Conservation (phyloP, 2,888 invertebrate genomes). For the Drosophila sordidula region DNA sequence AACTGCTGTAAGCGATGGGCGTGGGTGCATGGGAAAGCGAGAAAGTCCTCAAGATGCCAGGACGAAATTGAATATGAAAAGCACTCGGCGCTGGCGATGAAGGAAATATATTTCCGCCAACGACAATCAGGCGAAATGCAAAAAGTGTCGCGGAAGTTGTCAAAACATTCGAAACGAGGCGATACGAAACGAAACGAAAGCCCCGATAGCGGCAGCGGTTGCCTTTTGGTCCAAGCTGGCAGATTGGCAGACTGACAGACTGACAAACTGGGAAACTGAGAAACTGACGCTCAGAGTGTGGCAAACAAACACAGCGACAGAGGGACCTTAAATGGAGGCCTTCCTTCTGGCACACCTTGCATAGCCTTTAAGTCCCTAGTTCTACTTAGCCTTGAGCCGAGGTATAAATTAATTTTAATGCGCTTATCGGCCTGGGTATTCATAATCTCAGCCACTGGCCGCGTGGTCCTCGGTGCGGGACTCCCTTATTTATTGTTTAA, state of each 20-base stretch:
- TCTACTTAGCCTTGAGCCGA: constrained; percentile 22
- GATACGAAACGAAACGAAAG: constrained; percentile 49
- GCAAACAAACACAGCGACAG: too few relatives aligned
- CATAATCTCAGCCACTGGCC: constrained; percentile 51
- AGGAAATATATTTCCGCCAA: constrained; percentile 72
- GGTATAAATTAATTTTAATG: constrained; percentile 62
- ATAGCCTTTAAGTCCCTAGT: constrained; percentile 21
- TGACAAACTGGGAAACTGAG: too few relatives aligned
- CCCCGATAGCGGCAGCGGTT: constrained; percentile 35
- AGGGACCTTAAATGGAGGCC: constrained; percentile 41
- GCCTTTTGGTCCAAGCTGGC: constrained; percentile 35
- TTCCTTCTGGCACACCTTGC: constrained; percentile 44
- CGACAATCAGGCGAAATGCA: constrained; percentile 72
- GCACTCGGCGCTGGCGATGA: constrained; percentile 31
- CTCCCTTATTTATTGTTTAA: constrained; percentile 61
- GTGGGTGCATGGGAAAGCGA: background rate
- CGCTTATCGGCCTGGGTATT: constrained; percentile 48
- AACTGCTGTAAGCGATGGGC: constrained; percentile 19
- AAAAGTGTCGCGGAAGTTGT: constrained; percentile 79
- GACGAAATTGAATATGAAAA: constrained; percentile 53
- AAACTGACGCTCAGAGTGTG: too few relatives aligned
- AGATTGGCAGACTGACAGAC: constrained; percentile 17
- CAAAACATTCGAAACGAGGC: constrained; percentile 69
- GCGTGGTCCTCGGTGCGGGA: constrained; percentile 13
- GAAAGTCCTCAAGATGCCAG: constrained; percentile 30